Conservation (phyloP, 64 coral and sea anemone genomes). For the Actinia tenebrosa region DNA sequence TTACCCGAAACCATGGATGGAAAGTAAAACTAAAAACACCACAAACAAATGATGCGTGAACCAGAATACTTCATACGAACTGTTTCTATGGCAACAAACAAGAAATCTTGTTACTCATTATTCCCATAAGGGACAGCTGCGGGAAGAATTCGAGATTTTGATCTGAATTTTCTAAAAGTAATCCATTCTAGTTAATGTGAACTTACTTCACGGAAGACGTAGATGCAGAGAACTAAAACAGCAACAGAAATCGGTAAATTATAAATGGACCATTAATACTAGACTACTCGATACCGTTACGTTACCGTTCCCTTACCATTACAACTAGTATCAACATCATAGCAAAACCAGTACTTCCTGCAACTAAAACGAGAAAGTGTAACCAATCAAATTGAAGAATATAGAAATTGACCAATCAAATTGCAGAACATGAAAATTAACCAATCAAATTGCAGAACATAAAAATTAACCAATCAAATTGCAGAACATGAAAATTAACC, state of each 20-base stretch:
- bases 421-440: background rate
- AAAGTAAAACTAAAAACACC: constrained; percentile 56
- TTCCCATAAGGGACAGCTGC: background rate
- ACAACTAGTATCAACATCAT: constrained; percentile 5
- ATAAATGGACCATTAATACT: background rate
- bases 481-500: background rate
- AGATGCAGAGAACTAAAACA: constrained; percentile 35
- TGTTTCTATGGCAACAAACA: constrained; percentile 30
- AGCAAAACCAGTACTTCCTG: background rate
- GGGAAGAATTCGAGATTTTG: background rate
- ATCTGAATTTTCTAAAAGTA: too few relatives aligned
- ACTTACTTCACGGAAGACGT: constrained; percentile 33
- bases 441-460: background rate
- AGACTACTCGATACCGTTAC: background rate
- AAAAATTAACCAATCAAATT: background rate
- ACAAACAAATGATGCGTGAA: constrained; percentile 83
- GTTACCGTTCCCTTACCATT: background rate
- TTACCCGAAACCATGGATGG: constrained; percentile 79
- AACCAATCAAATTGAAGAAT: background rate
- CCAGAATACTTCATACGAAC: constrained; percentile 79
- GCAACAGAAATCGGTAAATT: background rate
- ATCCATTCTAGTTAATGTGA: background rate
- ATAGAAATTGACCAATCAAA: background rate
- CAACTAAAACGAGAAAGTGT: background rate
- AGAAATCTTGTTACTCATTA: background rate